These are phyloP conservation scores for Lineus longissimus DNA, from an alignment of 1,140 invertebrate genomes.

Conservation along the genomic window DNA sequence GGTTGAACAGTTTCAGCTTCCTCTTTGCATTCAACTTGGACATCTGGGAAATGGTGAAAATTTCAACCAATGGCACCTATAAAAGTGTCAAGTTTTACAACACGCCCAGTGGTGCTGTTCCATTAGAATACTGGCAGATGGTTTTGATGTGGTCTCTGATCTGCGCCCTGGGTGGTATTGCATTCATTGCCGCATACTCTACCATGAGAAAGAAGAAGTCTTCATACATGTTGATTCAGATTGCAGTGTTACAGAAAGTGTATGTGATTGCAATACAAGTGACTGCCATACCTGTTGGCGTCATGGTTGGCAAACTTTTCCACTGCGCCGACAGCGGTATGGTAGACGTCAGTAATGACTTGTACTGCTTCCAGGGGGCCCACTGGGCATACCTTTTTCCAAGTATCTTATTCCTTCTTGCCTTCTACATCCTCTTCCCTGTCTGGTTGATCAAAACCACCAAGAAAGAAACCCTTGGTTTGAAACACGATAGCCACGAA, in stretches of 20 bases:
- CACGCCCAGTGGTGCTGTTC: conserved; percentile 29
- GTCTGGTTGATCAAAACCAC: conserved; percentile 37
- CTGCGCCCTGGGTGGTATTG: conserved; percentile 17
- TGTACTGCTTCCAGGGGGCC: conserved; percentile 28
- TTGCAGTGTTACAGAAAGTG: conserved; percentile 29
- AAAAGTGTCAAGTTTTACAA: conserved; percentile 32
- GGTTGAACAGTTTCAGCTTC: conserved; percentile 33
- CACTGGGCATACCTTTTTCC: conserved; percentile 40
- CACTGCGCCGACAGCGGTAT: conserved; percentile 31
- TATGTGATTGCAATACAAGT: conserved; percentile 34
- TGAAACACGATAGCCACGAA: conserved; percentile 35
- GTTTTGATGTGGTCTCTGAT: conserved; percentile 28
- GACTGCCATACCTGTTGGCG: conserved; percentile 39
- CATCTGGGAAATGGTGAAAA: conserved; percentile 45
- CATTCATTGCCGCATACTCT: conserved; percentile 24
- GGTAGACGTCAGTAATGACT: conserved; percentile 37
- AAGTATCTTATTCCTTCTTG: conserved; percentile 24
- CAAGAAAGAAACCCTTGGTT: conserved; percentile 32
- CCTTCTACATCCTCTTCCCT: conserved; percentile 36
- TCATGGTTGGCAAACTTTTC: conserved; percentile 34
- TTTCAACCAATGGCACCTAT: conserved; percentile 28
- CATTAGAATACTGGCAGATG: conserved; percentile 28
- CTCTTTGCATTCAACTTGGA: conserved; percentile 42
- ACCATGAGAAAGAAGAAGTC: conserved; percentile 24
- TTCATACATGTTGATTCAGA: conserved; percentile 29